Percentiles rank a stretch among this genome's conserved stretches.
Conservation (phyloP, 2,113 vertebrate species). For the Mesitornis unicolor region DNA sequence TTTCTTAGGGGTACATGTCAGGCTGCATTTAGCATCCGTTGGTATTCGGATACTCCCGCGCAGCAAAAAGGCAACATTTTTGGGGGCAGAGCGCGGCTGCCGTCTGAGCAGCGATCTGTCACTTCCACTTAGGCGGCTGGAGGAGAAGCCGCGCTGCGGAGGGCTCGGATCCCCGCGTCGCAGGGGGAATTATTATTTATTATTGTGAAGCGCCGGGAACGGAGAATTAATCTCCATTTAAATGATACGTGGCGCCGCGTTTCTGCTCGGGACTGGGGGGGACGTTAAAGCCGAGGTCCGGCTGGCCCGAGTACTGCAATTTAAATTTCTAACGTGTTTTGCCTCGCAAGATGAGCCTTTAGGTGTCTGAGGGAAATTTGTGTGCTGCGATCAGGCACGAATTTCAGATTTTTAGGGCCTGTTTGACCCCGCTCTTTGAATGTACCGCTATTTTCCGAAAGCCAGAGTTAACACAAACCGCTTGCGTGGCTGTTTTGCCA, state of each 20-base stretch:
- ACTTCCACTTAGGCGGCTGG: constrained; percentile 85
- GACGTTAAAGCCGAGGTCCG: background rate
- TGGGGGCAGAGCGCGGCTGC: constrained; percentile 79
- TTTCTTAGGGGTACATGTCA: constrained; percentile 99
- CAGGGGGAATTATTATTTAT: constrained; percentile 1
- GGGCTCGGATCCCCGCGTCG: constrained; percentile 13
- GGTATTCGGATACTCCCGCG: constrained; percentile 89
- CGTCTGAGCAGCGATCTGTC: constrained; percentile 92
- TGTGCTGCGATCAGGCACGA: background rate
- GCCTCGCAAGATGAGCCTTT: background rate
- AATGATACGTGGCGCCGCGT: background rate
- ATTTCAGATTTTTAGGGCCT: background rate
- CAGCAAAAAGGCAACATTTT: constrained; percentile 90
- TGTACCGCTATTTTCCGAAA: background rate
- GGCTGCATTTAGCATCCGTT: constrained; percentile 92
- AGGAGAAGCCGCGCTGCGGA: constrained; percentile 46
- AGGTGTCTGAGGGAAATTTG: background rate
- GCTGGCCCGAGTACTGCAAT: background rate
- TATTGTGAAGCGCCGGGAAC: background rate
- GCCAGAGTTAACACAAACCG: background rate
- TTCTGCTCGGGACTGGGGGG: background rate
- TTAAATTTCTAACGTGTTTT: too few species aligned
- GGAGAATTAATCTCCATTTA: constrained; percentile 43
- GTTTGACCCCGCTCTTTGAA: background rate
- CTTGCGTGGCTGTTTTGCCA: background rate